Evolutionary conservation across 1,140 invertebrate species (phyloP).

Genomic region (Neelides sp.): DNA sequence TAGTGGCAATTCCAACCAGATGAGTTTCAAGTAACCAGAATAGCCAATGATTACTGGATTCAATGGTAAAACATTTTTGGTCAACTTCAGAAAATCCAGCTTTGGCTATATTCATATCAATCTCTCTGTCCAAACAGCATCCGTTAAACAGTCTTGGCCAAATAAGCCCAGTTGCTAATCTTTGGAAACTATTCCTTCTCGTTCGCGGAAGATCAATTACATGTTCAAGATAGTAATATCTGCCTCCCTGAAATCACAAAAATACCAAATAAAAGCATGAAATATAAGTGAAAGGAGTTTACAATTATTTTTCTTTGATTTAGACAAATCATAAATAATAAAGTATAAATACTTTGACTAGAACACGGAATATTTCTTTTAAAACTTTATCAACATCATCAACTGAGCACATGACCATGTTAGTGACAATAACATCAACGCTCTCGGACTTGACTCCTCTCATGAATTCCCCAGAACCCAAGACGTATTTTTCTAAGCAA

Average conservation of each 20-base stretch:
- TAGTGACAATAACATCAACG: slow-evolving; percentile 34
- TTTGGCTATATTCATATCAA: slow-evolving; percentile 16
- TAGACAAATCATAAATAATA: not conserved
- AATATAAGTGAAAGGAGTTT: slow-evolving; percentile 1
- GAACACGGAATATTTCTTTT: slow-evolving; percentile 33
- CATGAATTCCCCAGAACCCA: slow-evolving; percentile 32
- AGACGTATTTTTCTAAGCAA: slow-evolving; percentile 31
- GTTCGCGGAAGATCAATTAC: slow-evolving; percentile 19
- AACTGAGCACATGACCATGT: slow-evolving; percentile 34
- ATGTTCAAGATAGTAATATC: slow-evolving; percentile 33
- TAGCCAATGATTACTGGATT: slow-evolving; percentile 4
- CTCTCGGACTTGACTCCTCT: slow-evolving; percentile 25
- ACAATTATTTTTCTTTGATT: not conserved
- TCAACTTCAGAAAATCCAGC: slow-evolving; percentile 29
- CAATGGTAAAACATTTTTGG: slow-evolving; percentile 24
- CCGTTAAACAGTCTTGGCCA: slow-evolving; percentile 32
- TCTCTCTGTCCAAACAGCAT: slow-evolving; percentile 31
- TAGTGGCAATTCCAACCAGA: slow-evolving; percentile 26
- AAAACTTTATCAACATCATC: slow-evolving; percentile 28
- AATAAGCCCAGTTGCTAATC: slow-evolving; percentile 23
- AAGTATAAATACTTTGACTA: slow-evolving; percentile 32
- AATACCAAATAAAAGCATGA: not conserved
- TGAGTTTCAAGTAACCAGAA: slow-evolving; percentile 19
- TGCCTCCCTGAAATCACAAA: slow-evolving; percentile 32
- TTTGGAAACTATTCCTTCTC: slow-evolving; percentile 21